A percentile compares a stretch with the other conserved stretches of the same genome.
phyloP scores from a whole-genome alignment of 2,797 vertebrate genomes.

The Xiphorhynchus erythropygius region DNA sequence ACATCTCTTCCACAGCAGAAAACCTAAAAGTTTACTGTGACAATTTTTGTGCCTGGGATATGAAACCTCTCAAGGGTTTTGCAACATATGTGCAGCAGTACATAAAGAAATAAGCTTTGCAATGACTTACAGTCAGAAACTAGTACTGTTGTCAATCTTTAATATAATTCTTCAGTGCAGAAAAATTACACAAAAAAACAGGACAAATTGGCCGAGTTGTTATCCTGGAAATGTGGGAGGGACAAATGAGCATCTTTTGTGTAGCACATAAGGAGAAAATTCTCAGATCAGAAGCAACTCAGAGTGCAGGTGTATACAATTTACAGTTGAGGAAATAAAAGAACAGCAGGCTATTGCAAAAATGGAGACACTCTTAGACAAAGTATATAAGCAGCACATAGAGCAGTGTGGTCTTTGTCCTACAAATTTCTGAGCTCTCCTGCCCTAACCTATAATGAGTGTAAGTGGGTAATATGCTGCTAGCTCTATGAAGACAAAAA shows the following conservation, averaged over 20 bases:
- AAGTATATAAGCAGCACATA: not conserved
- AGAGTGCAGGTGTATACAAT: slow-evolving; percentile 15
- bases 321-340: slow-evolving; percentile 30
- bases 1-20: not conserved
- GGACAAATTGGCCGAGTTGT: not conserved
- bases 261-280: slow-evolving; percentile 14
- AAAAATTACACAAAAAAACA: not conserved
- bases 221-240: slow-evolving; percentile 42
- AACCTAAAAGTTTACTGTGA: not conserved
- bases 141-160: slow-evolving; percentile 10
- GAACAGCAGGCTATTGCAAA: not conserved
- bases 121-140: not conserved
- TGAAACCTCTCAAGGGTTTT: not conserved
- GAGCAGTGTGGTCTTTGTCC: not conserved
- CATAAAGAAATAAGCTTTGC: not conserved
- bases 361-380: not conserved
- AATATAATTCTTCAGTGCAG: not conserved
- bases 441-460: not conserved
- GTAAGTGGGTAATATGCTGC: not conserved
- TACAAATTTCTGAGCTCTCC: not conserved
- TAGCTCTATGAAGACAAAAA: not conserved
- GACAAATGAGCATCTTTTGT: slow-evolving; percentile 32
- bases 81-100: not conserved
- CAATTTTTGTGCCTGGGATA: not conserved
- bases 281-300: slow-evolving; percentile 29